Conservation (phyloP, 1,140 invertebrate genomes). For the Drosophila prosaltans region DNA sequence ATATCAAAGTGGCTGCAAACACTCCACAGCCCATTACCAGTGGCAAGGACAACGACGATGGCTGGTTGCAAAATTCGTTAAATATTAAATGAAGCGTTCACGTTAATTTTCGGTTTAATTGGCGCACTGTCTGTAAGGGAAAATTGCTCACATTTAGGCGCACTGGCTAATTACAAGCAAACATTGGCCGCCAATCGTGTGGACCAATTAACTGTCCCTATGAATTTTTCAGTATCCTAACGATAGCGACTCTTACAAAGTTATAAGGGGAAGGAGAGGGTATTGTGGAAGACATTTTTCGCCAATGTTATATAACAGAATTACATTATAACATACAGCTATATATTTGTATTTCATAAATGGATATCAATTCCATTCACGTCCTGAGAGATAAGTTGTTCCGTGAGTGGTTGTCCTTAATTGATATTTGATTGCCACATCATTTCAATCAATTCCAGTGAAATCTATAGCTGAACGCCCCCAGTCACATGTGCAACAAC, state of each 20-base stretch:
- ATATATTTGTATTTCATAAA: background rate
- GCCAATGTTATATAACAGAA: background rate
- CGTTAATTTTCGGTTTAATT: constrained; percentile 83
- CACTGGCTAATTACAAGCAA: constrained; percentile 77
- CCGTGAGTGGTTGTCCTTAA: constrained; percentile 39
- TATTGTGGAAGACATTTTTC: background rate
- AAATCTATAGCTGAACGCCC: constrained; percentile 15
- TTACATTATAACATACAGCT: background rate
- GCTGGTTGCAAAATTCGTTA: constrained; percentile 68
- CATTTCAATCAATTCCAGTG: constrained; percentile 54
- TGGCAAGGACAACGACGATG: constrained; percentile 27
- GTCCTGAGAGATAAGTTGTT: background rate
- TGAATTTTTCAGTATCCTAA: constrained; percentile 33
- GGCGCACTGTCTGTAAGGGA: constrained; percentile 40
- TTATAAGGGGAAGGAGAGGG: background rate
- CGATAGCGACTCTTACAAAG: background rate
- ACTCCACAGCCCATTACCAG: constrained; percentile 75
- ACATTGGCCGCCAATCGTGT: constrained; percentile 69
- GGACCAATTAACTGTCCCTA: constrained; percentile 70
- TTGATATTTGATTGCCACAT: constrained; percentile 76
- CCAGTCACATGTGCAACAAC: constrained; percentile 55
- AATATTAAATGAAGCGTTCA: constrained; percentile 83
- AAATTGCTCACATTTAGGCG: constrained; percentile 55
- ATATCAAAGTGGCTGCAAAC: constrained; percentile 80
- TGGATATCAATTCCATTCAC: constrained; percentile 35